phyloP scores from a whole-genome alignment of 2,113 vertebrate species.

The Poeciliopsis prolifica region DNA sequence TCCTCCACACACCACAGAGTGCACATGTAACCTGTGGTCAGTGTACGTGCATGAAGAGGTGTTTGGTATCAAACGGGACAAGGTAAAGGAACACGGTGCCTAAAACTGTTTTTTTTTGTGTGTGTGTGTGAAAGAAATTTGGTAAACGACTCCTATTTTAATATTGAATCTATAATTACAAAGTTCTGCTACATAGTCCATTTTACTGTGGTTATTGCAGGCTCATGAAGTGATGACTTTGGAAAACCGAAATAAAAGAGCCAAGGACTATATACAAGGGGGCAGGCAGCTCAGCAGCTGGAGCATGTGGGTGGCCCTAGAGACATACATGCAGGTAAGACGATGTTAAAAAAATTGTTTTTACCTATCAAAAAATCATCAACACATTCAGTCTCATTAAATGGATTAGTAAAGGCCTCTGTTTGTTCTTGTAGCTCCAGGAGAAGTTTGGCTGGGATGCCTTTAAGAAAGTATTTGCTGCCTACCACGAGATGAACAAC shows the following conservation, averaged over 20 bases:
- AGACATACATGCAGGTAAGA: slow-evolving; percentile 83
- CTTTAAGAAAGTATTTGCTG: slow-evolving; percentile 79
- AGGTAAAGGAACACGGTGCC: slow-evolving; percentile 33
- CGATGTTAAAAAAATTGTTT: background rate
- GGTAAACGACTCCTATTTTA: background rate
- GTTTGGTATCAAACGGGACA: slow-evolving; percentile 60
- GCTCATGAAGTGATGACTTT: slow-evolving; percentile 55
- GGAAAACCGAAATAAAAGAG: slow-evolving; percentile 20
- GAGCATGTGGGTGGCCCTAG: slow-evolving; percentile 74
- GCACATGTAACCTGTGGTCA: slow-evolving; percentile 86
- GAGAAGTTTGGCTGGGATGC: slow-evolving; percentile 85
- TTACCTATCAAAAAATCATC: background rate
- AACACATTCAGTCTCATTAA: background rate
- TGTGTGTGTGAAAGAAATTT: background rate
- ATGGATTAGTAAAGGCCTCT: background rate
- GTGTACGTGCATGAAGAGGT: slow-evolving; percentile 79
- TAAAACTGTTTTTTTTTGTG: background rate
- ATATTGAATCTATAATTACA: background rate
- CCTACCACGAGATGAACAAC: slow-evolving; percentile 71
- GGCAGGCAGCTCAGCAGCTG: slow-evolving; percentile 63
- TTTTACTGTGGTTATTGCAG: slow-evolving; percentile 8
- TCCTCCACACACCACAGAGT: slow-evolving; percentile 79
- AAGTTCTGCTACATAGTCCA: background rate
- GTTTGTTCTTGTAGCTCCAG: slow-evolving; percentile 73
- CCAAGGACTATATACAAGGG: slow-evolving; percentile 29